Evolutionary conservation across 2,888 invertebrate species (phyloP), one percentile per base, ranked within the genome.

Genomic region (Lamproptera curius): DNA sequence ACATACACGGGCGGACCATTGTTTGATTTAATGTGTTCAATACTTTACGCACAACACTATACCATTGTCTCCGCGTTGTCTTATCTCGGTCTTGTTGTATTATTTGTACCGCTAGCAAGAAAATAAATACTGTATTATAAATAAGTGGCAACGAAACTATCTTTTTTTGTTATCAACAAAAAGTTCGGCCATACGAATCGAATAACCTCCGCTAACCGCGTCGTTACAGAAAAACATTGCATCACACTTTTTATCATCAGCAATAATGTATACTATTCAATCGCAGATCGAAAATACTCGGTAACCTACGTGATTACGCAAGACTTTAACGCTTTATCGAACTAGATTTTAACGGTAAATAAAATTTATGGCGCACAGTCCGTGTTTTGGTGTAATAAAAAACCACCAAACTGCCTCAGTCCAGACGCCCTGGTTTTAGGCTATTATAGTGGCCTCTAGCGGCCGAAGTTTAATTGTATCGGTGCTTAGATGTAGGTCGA

Each of bases 401-500:
- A 67, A 67, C 54, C 46, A 53, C 55, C 52, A 57, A 47, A 42
- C 50, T 49, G 59, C 37, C 28, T 36, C 16, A 35, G 36, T 31
- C 28, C 28, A 51, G 48, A 50, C 51, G 48, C 42, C 47, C 59
- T 50, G 52, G 52, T 58, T 59, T 61, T 58, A 53, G 57, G 57
- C 54, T 43, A 59, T 56, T 56, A 53, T 41, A 44, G 42, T 47
- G 45, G 48, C 52, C 42, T 42, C 33, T 23, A 16, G 41, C 59
- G 57, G 59, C 58, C 58, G 51, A 53, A 54, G 39, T 52, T 47
- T 57, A 60, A 58, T 62, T 58, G 55, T 55, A 52, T 54, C 58
- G 55, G 10, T n/a, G 28, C 42, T 52, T 53, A 74, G 70, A 83
- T 81, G 67, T 84, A 68, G 84, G 79, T 69, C 78, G 70, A 58